Evolutionary conservation across 1,140 invertebrate species (phyloP), one percentile per base, ranked within the genome.

Genomic region (Saccostrea echinata): DNA sequence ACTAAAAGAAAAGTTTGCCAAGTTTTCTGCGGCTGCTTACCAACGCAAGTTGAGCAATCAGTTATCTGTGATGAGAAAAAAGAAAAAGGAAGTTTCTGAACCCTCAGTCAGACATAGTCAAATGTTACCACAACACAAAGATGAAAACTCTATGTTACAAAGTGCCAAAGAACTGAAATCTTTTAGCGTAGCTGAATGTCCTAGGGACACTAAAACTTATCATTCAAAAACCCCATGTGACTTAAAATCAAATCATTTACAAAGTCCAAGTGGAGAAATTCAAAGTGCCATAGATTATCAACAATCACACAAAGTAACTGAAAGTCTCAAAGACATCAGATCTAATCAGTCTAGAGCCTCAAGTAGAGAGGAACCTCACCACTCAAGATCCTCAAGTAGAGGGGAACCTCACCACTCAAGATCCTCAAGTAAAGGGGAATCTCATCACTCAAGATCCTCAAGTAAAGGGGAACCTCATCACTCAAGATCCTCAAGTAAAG

Each of bases 221-320:
- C 30, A 76, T 13, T 33, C 68, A 16, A 11, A 76, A 1, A 30
- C 30, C 16, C 27, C 68, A 76, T 30, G 30, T 64, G 57, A 64
- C 24, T 24, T 64, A 24, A 21, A 64, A 24, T 24, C 18, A 21
- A 64, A 21, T 64, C 57, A 64, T 64, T 64, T 18, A 64, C 16
- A 18, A n/a, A 64, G 2, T 6, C 57, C 57, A 35, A 76, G 24
- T 30, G 24, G 27, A 51, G 84, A 84, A 24, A 85, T 52, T 18
- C 71, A 84, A 53, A 76, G 86, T 85, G 53, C 88, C 85, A 87
- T 68, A 82, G 81, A 84, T 85, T 35, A 57, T 87, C 35, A 81
- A 9, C 61, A 11, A 12, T 53, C 87, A 53, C 30, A 71, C 12
- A 51, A 27, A 85, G 84, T 64, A 82, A 18, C 21, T 2, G 57